A percentile compares a stretch with the other conserved stretches of the same genome.
These are phyloP conservation scores for Drosophila aff. DNA, from an alignment of 1,140 invertebrate species.

Conservation along the genomic window DNA sequence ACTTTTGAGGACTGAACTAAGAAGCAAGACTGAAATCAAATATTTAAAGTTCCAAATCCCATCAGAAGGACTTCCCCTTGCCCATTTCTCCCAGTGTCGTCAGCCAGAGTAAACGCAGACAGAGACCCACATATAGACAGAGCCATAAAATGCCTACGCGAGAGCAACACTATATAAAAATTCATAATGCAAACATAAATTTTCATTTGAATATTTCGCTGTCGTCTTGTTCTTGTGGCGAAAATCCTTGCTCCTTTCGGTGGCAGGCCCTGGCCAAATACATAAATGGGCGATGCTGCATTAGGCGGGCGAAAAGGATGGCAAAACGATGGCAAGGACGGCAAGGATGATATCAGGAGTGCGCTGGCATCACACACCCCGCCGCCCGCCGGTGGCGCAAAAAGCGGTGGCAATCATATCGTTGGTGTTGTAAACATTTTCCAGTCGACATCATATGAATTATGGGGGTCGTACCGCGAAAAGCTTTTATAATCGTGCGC, in stretches of 20 bases:
- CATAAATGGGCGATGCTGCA: conserved; percentile 62
- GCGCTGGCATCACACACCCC: neutral
- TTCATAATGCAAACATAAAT: conserved; percentile 85
- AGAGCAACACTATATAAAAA: conserved; percentile 84
- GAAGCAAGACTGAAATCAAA: neutral
- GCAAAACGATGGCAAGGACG: conserved; percentile 25
- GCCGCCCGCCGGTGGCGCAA: conserved; percentile 9
- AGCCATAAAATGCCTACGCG: conserved; percentile 78
- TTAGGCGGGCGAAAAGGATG: conserved; percentile 51
- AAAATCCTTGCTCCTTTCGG: conserved; percentile 50
- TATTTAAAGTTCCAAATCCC: neutral
- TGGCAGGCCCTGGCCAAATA: conserved; percentile 31
- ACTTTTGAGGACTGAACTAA: neutral
- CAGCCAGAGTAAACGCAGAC: conserved; percentile 8
- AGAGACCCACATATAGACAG: conserved; percentile 49
- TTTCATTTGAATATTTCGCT: conserved; percentile 85
- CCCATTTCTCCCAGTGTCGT: conserved; percentile 10
- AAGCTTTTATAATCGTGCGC: conserved; percentile 85
- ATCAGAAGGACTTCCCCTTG: neutral
- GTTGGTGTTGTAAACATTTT: conserved; percentile 82
- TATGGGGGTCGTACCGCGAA: conserved; percentile 84
- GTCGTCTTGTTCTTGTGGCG: conserved; percentile 59
- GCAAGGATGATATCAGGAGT: conserved; percentile 39
- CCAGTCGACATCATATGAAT: conserved; percentile 84
- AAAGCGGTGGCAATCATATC: conserved; percentile 65